phyloP scores from a whole-genome alignment of 2,888 invertebrate species.

The Cerastis rubricosa region DNA sequence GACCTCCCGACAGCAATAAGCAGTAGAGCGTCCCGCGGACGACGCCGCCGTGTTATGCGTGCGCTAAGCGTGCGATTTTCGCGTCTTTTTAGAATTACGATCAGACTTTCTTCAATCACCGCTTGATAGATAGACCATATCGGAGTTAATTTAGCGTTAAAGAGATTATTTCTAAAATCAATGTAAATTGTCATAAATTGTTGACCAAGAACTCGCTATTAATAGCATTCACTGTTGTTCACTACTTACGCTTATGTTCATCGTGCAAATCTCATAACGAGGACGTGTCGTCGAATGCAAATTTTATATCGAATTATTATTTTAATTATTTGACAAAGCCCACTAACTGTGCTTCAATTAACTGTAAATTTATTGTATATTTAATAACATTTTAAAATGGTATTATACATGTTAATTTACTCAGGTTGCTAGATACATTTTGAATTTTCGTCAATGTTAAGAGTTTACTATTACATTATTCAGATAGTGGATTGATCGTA shows the following conservation, averaged over 20 bases:
- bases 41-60: slow-evolving; percentile 51
- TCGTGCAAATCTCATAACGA: slow-evolving; percentile 81
- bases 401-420: slow-evolving; percentile 87
- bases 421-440: slow-evolving; percentile 87
- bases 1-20: slow-evolving; percentile 51
- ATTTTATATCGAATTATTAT: slow-evolving; percentile 80
- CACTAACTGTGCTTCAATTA: slow-evolving; percentile 84
- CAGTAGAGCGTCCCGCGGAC: slow-evolving; percentile 49
- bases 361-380: slow-evolving; percentile 88
- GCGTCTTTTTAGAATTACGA: slow-evolving; percentile 74
- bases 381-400: slow-evolving; percentile 83
- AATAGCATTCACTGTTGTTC: slow-evolving; percentile 82
- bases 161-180: slow-evolving; percentile 74
- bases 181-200: slow-evolving; percentile 82
- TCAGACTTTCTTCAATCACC: slow-evolving; percentile 76
- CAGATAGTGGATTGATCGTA: slow-evolving; percentile 79
- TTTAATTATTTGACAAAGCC: slow-evolving; percentile 82
- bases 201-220: slow-evolving; percentile 81
- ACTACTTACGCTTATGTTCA: slow-evolving; percentile 82
- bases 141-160: slow-evolving; percentile 79
- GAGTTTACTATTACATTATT: slow-evolving; percentile 78
- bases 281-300: slow-evolving; percentile 77
- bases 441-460: slow-evolving; percentile 82
- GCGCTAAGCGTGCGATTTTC: slow-evolving; percentile 56
- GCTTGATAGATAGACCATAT: slow-evolving; percentile 81